phyloP scores from a whole-genome alignment of 2,797 vertebrate species.

The Pelobates cultripes region DNA sequence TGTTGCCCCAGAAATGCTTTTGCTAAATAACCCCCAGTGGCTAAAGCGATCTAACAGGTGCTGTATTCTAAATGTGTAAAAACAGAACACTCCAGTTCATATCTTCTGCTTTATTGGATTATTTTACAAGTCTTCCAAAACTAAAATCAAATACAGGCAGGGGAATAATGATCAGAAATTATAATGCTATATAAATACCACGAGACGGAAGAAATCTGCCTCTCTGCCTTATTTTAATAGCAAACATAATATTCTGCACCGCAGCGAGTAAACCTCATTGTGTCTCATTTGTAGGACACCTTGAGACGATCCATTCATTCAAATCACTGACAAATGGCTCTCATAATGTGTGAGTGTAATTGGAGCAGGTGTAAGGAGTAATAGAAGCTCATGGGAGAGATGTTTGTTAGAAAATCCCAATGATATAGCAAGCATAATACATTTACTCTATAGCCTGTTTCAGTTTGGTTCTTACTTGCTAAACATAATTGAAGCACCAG shows the following conservation, averaged over 20 bases:
- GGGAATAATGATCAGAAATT: conserved; percentile 10
- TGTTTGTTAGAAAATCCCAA: background rate
- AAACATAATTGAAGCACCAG: conserved; percentile 2
- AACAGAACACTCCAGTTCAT: too few relatives aligned
- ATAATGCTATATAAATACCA: background rate
- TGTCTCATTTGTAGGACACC: conserved; percentile 38
- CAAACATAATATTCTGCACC: conserved; percentile 8
- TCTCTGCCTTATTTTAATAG: conserved; percentile 23
- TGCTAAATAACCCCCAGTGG: too few relatives aligned
- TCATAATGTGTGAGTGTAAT: conserved; percentile 8
- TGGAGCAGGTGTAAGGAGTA: conserved; percentile 24
- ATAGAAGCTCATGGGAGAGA: conserved; percentile 4
- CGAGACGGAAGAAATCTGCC: background rate
- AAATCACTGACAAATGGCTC: conserved; percentile 7
- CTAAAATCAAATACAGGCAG: background rate
- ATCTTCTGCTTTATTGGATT: too few relatives aligned
- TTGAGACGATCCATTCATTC: background rate
- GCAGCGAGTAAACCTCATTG: conserved; percentile 29
- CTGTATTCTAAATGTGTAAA: too few relatives aligned
- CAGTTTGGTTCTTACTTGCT: background rate
- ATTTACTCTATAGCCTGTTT: background rate
- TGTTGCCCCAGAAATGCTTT: too few relatives aligned
- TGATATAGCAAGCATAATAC: background rate
- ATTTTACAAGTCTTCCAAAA: background rate
- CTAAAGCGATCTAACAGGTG: too few relatives aligned